Percentiles rank a stretch among this genome's conserved stretches.
Conservation (phyloP, 2,113 vertebrate genomes). For the Platysteira castanea region DNA sequence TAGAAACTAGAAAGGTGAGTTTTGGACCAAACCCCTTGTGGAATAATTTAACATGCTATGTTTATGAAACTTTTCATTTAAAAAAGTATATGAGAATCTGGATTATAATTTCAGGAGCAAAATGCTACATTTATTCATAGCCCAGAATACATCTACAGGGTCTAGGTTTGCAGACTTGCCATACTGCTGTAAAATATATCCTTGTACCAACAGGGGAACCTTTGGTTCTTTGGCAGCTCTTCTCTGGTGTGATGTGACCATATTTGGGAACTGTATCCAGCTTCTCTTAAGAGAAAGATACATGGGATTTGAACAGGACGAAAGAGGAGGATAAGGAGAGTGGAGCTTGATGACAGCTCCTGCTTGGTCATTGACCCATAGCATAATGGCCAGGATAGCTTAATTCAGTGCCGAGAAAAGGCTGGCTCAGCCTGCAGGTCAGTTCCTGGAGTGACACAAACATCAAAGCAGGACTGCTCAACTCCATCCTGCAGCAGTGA, state of each 20-base stretch:
- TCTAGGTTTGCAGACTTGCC: neutral
- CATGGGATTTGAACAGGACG: neutral
- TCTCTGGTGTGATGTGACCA: neutral
- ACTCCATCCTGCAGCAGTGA: neutral
- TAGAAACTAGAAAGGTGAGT: conserved; percentile 90
- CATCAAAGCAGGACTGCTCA: neutral
- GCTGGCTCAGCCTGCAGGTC: neutral
- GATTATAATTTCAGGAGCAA: neutral
- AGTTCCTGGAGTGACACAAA: neutral
- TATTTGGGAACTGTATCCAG: neutral
- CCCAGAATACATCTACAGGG: fast-evolving
- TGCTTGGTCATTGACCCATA: neutral
- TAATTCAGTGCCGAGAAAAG: neutral
- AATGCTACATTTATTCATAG: neutral
- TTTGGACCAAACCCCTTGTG: neutral
- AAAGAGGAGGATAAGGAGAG: neutral
- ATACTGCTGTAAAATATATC: neutral
- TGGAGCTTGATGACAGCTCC: neutral
- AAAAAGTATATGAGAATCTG: neutral
- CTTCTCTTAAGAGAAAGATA: neutral
- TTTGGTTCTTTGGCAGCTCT: neutral
- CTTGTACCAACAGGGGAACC: neutral
- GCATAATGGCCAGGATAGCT: neutral
- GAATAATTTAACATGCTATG: neutral
- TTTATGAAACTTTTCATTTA: neutral